Evolutionary conservation across 2,797 vertebrate genomes (phyloP), one percentile per base, ranked within the genome.

Genomic region (Scolopax rusticola): DNA sequence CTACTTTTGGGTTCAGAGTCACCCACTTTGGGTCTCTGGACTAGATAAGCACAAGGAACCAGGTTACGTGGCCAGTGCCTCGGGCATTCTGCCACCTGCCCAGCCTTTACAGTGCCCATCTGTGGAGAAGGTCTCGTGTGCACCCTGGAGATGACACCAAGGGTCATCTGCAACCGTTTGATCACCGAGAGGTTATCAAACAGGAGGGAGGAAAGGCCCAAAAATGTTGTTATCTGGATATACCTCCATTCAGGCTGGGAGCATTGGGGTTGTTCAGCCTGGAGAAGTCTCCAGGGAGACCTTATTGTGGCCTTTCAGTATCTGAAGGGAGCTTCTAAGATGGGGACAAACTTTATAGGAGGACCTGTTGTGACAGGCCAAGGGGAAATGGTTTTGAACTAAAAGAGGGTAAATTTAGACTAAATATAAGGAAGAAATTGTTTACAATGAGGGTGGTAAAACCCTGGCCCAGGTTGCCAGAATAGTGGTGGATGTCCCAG

Each of bases 1-100:
- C 23, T 20, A 14, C 67, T 11, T 11, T 8, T 32, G 33, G 78
- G 85, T 36, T n/a, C 65, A 19, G 45, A 9, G n/a, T 45, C 68
- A 14, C 8, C 1, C 47, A 1, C 64, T 64, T 18, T 1, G 27
- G 81, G 54, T 16, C 25, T 64, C 68, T 76, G 76, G 15, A 13
- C 63, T 32, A 38, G 61, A 9, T 0, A 4, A 56, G 65, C 92
- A 41, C 10, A 30, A 47, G 73, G 45, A 68, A 61, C 9, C 36
- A 50, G 77, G 57, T 17, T 24, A 41, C 2, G 21, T 23, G 67
- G 70, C 59, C 48, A 61, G 2, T 0, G 0, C 61, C 43, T 13
- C 30, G 13, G 51, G 53, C 56, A 7, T 17, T 51, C 80, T 65
- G 70, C 51, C 67, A 57, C 48, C 56, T 20, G 48, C 56, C 33